Base-by-base conservation (phyloP, 2,888 invertebrate species). In the Andrena praecox region DNA sequence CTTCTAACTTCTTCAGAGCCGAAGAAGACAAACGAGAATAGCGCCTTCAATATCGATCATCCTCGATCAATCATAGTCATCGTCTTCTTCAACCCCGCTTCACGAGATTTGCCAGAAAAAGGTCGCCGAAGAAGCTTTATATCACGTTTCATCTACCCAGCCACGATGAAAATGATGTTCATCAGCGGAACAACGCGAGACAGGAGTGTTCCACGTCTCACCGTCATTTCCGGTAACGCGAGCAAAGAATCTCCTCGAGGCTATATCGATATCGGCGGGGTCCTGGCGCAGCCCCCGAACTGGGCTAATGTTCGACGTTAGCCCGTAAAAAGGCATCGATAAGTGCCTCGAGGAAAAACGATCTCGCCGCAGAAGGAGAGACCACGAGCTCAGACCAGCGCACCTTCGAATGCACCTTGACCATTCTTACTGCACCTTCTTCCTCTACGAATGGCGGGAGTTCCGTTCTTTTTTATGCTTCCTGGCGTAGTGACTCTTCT, bases 301-400 rank as follows among this genome's bases (percentile, higher is more conserved):
- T 73, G 59, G 74, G 76, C 79, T 85, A 85, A 85, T 77, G 80
- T 77, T 69, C 80, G 59, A 80, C 72, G 77, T 69, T 56, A 56
- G 62, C 56, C 42, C 69, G 64, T 82, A 80, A 80, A 86, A 85
- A 82, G 67, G 71, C 56, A 86, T 85, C 86, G 80, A 85, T 78
- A 82, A 82, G 79, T 76, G 73, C 71, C 59, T 27, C 35, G 48
- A 50, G 63, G 78, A 83, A 75, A 73, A 85, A 83, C 78, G 75
- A 67, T 56, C 24, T 48, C 54, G n/a, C 64, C 56, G 42, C 79
- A 66, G 72, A 56, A 62, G 16, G 66, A 66, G 50, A 52, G 60
- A 78, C 27, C 52, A 70, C 52, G 70, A 68, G 48, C 33, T 42
- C 59, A 20, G 24, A 12, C 16, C 24, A 20, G 42, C 35, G 59